Base-by-base conservation (phyloP, 1,140 invertebrate species). In the Euwallacea fornicatus region DNA sequence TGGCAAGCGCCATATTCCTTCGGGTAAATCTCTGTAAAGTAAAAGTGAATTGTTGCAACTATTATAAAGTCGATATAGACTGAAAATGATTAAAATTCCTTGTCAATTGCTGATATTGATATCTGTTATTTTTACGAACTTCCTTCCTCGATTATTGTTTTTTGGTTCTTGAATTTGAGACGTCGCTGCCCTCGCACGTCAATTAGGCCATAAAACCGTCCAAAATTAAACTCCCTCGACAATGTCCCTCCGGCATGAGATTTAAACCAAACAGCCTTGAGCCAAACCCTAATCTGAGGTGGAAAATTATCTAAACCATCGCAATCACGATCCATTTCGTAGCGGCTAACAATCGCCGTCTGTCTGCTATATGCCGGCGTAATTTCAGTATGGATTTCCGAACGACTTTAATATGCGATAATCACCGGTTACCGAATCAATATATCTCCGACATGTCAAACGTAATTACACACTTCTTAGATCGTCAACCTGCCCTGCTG, bases 361-460 rank as follows among this genome's bases (percentile, higher is more conserved):
- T 42, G 69, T 59, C 56, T 47, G 70, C 69, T 42, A 63, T 59
- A 44, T 47, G 70, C 59, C 54, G 59, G 42, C 21, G 58, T 75
- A 75, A 75, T 75, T 75, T 75, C 69, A 69, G 74, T 75, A 73
- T 75, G 58, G 63, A 72, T 75, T 74, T 74, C 74, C 73, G 65
- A 68, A 54, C 64, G 73, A 63, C 54, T 66, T 73, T 74, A 75
- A 75, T 75, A 74, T 65, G 69, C 74, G 69, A 68, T 76, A 76
- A 76, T 76, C 66, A 74, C 69, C 59, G 73, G 72, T 44, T 74
- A 65, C 62, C 61, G 66, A 72, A 70, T 72, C 74, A 74, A 76
- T 76, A 76, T 74, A 76, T 76, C 73, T 76, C 74, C 66, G 66
- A 72, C 72, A 74, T 74, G 74, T 76, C 74, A 76, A 74, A 76